Evolutionary conservation across 2,113 vertebrate genomes (phyloP).

Genomic region (Coptodon rendalli): DNA sequence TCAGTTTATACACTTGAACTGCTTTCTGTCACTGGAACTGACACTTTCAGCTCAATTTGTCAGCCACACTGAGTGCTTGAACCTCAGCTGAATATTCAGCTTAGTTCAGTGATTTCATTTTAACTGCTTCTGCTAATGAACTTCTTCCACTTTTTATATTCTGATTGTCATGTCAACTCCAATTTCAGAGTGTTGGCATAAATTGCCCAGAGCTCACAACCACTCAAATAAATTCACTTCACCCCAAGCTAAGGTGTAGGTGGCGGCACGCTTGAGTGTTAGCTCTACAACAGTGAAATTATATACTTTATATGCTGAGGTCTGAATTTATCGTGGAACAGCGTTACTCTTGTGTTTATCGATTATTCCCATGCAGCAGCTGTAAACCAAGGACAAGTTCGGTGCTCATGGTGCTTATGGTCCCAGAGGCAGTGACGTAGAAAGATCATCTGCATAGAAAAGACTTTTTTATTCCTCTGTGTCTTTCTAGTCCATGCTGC

Average conservation of each 20-base stretch:
- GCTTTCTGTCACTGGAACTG: not conserved
- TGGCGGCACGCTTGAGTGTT: not conserved
- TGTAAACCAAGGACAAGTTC: not conserved
- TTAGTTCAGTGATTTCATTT: not conserved
- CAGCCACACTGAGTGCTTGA: not conserved
- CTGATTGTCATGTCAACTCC: not conserved
- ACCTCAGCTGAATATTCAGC: not conserved
- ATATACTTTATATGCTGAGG: not conserved
- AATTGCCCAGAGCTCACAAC: not conserved
- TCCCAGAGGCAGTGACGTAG: not conserved
- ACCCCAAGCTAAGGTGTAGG: not conserved
- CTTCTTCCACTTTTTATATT: not conserved
- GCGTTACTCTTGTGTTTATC: not conserved
- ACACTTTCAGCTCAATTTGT: not conserved
- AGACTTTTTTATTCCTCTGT: not conserved
- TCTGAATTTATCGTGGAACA: not conserved
- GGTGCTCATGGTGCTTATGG: not conserved
- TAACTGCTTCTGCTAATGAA: not conserved
- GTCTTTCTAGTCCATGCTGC: conserved; percentile 86
- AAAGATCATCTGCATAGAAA: conserved; percentile 28
- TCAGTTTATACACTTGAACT: not conserved
- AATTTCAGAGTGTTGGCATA: not conserved
- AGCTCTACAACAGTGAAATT: not conserved
- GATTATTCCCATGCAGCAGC: not conserved
- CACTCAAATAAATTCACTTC: not conserved